Evolutionary conservation across 2,113 vertebrate species (phyloP).

Genomic region (Caracal caracal): DNA sequence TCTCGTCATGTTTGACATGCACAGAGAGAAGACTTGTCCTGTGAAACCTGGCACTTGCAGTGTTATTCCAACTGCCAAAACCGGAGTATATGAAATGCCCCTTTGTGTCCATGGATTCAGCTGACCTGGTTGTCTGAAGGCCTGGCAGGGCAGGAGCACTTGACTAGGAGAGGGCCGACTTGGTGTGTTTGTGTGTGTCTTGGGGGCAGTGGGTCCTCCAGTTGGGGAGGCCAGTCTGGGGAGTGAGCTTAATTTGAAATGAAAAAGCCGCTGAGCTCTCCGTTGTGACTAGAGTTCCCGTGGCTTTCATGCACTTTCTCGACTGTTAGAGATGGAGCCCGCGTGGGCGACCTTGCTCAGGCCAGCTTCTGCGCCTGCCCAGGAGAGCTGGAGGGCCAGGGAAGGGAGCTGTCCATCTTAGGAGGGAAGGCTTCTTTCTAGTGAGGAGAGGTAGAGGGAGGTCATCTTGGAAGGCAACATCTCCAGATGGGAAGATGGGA

Average conservation of each 20-base stretch:
- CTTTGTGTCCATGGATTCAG: conserved; percentile 70
- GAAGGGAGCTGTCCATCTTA: neutral
- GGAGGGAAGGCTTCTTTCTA: neutral
- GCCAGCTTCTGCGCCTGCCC: neutral
- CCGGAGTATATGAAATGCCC: conserved; percentile 54
- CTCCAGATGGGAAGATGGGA: neutral
- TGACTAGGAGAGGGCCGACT: neutral
- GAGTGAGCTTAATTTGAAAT: conserved; percentile 21
- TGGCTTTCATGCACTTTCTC: neutral
- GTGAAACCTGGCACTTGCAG: conserved; percentile 48
- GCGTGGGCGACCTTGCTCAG: neutral
- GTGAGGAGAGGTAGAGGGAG: neutral
- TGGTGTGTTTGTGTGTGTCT: neutral
- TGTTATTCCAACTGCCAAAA: conserved; percentile 64
- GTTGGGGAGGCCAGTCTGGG: neutral
- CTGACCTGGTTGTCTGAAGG: conserved; percentile 73
- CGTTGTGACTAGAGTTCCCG: neutral
- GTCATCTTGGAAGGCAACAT: neutral
- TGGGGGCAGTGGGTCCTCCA: neutral
- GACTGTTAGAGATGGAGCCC: neutral
- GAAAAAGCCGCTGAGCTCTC: neutral
- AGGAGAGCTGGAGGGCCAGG: neutral
- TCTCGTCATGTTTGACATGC: neutral
- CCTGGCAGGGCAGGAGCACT: neutral
- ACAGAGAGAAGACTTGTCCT: conserved; percentile 32